These are phyloP conservation scores for Athalia cordata DNA, from an alignment of 2,888 invertebrate genomes.

Conservation along the genomic window DNA sequence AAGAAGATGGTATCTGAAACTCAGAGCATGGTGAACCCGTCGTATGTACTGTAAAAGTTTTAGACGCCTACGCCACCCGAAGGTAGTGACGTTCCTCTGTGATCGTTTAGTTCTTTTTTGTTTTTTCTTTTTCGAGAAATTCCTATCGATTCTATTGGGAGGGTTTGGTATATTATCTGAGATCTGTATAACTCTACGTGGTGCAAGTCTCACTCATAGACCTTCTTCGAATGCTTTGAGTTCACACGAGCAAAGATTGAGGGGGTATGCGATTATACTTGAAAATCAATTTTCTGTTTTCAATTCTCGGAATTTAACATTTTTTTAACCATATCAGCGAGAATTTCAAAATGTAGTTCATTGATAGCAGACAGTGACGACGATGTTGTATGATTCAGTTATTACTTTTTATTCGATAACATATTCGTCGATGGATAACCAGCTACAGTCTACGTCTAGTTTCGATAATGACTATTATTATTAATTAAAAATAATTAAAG, in stretches of 20 bases:
- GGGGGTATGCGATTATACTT: not conserved
- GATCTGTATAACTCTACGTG: slow-evolving; percentile 25
- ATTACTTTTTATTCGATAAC: too few species aligned
- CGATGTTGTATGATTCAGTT: not conserved
- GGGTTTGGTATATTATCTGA: slow-evolving; percentile 34
- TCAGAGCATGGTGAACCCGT: slow-evolving; percentile 31
- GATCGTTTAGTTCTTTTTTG: slow-evolving; percentile 31
- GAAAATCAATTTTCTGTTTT: not conserved
- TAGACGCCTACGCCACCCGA: slow-evolving; percentile 38
- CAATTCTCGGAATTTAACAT: not conserved
- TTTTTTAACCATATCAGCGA: not conserved
- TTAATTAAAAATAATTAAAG: slow-evolving; percentile 37
- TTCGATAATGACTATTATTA: slow-evolving; percentile 27
- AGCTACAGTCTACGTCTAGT: not conserved
- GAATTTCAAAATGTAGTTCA: not conserved
- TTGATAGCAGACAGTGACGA: slow-evolving; percentile 5
- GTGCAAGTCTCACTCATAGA: not conserved
- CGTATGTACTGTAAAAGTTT: not conserved
- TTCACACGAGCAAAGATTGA: not conserved
- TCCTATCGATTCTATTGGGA: slow-evolving; percentile 38
- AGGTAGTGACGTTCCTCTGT: slow-evolving; percentile 26
- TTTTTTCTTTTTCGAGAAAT: slow-evolving; percentile 22
- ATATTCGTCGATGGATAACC: too few species aligned
- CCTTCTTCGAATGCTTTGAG: not conserved
- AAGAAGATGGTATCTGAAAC: slow-evolving; percentile 36